Evolutionary conservation across 1,140 invertebrate genomes (phyloP), one percentile per base, ranked within the genome.

Genomic region (Rhyzopertha dominica): DNA sequence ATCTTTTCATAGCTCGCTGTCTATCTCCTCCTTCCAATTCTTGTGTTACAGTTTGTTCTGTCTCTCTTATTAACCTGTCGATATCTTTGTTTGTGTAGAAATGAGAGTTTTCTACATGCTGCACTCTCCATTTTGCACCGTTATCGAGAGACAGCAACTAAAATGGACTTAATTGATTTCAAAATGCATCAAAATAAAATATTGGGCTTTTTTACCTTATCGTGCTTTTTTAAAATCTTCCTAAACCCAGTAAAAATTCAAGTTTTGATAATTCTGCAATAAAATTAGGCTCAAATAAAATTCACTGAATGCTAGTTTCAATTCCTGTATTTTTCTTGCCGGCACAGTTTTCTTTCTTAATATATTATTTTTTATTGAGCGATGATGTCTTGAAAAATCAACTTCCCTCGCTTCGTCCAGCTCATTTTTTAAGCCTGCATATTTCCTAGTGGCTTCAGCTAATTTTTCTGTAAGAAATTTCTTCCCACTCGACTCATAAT

Each of bases 161-260:
- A 16, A 67, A 68, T 52, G 48, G 51, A 58, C n/a, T n/a, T n/a
- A n/a, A n/a, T n/a, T n/a, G n/a, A n/a, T n/a, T n/a, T n/a, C 1
- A 20, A 4, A 25, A 29, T 34, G 30, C 19, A 51, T 12, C 34
- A 34, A 34, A 43, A 45, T 30, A 23, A 35, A 53, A 13, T 47
- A 36, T 24, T 16, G 9, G 0, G 25, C 9, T 22, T 18, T 43
- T 38, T 59, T 72, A 98, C 88, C 80, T 99, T 99, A 70, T 99
- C 97, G 69, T 99, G 96, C 72, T 99, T 99, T 68, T 99, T 99
- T n/a, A 99, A 76, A 63, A 99, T 99, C 73, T 99, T 99, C 43
- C 96, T 79, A 73, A 99, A 99, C 0, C 97, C 97, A 10, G 96
- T 99, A 59, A 94, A n/a, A 96, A 73, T 99, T 99, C 13, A 99